A percentile compares a stretch with the other conserved stretches of the same genome.
Evolutionary conservation across 2,113 vertebrate species (phyloP).

Genomic region (Ctenomys sociabilis): DNA sequence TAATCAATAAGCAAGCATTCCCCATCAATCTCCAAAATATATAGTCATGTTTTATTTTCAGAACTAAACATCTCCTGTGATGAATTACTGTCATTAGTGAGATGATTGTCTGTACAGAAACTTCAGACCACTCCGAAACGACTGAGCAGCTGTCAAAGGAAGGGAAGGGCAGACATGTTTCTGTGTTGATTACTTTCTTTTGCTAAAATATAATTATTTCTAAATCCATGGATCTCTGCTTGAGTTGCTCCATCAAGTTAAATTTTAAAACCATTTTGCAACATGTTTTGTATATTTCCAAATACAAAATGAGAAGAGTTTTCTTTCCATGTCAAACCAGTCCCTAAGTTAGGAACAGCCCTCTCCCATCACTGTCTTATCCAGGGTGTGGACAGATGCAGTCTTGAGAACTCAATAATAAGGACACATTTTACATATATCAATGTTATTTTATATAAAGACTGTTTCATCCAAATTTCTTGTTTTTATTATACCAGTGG

Average conservation of each 20-base stretch:
- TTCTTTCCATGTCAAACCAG: background rate
- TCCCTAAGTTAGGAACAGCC: background rate
- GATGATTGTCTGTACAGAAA: constrained; percentile 72
- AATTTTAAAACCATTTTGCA: constrained; percentile 4
- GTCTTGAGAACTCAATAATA: background rate
- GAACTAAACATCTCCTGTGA: constrained; percentile 80
- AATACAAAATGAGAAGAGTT: background rate
- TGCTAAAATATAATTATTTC: constrained; percentile 72
- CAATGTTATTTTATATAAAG: background rate
- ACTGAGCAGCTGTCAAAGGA: constrained; percentile 67
- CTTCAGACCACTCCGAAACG: constrained; percentile 62
- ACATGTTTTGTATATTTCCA: constrained; percentile 28
- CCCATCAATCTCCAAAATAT: constrained; percentile 81
- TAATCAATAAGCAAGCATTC: constrained; percentile 81
- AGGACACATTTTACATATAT: background rate
- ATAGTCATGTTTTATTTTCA: constrained; percentile 83
- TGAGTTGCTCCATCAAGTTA: constrained; percentile 55
- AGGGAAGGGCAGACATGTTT: background rate
- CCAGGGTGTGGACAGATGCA: background rate
- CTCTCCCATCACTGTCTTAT: background rate
- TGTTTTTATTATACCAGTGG: constrained; percentile 10
- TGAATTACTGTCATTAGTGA: constrained; percentile 86
- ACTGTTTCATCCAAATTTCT: background rate
- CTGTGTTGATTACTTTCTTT: constrained; percentile 52
- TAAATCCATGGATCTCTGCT: background rate